These are phyloP conservation scores for Scelioninae gen. 2 DNA, from an alignment of 2,888 invertebrate species.

Conservation along the genomic window DNA sequence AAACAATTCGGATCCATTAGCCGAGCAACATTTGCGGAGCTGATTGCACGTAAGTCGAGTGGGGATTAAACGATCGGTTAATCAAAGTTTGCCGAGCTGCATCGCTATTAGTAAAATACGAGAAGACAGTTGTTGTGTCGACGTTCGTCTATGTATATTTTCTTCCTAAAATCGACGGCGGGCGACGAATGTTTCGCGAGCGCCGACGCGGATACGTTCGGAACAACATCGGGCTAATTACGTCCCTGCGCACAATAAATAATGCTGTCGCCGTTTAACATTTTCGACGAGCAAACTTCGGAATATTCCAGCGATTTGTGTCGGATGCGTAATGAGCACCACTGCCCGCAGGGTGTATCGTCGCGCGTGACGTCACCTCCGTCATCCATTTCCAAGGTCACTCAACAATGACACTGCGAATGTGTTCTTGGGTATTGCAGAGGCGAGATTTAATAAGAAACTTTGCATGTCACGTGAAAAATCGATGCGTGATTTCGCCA, in stretches of 20 bases:
- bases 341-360: conserved; percentile 55
- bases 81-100: conserved; percentile 47
- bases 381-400: conserved; percentile 60
- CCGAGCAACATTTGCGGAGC: conserved; percentile 33
- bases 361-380: conserved; percentile 54
- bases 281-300: conserved; percentile 16
- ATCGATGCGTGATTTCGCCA: conserved; percentile 35
- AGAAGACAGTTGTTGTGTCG: no score
- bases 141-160: no score
- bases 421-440: conserved; percentile 52
- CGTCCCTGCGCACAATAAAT: conserved; percentile 20
- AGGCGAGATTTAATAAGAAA: conserved; percentile 51
- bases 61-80: conserved; percentile 51
- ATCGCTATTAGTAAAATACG: conserved; percentile 49
- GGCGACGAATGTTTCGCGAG: no score
- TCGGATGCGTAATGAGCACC: conserved; percentile 37
- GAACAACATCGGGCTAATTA: not conserved
- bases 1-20: conserved; percentile 38
- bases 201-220: not conserved
- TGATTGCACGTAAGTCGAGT: conserved; percentile 44
- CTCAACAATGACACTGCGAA: conserved; percentile 56
- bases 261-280: conserved; percentile 6
- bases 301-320: conserved; percentile 38
- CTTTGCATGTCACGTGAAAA: conserved; percentile 52
- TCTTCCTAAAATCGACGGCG: no score